These are phyloP conservation scores for Ochropleura plecta DNA, from an alignment of 2,888 invertebrate species.

Conservation along the genomic window DNA sequence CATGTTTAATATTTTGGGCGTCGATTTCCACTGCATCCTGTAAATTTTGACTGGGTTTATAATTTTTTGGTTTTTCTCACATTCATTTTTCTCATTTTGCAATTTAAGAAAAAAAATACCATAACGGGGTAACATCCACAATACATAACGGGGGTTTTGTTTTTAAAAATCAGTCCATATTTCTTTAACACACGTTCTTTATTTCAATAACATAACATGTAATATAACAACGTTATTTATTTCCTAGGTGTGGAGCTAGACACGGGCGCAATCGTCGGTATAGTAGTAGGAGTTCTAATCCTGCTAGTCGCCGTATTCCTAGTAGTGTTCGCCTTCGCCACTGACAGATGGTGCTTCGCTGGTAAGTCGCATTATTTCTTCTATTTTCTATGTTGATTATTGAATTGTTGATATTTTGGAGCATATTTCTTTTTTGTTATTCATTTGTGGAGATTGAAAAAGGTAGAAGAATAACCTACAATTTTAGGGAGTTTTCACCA, in stretches of 20 bases:
- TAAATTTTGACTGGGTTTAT: background rate
- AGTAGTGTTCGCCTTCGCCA: slow-evolving; percentile 94
- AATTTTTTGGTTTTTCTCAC: background rate
- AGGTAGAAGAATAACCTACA: background rate
- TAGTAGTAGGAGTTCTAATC: slow-evolving; percentile 93
- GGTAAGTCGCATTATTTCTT: slow-evolving; percentile 91
- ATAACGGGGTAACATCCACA: background rate
- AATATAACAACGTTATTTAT: slow-evolving; percentile 14
- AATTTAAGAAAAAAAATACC: background rate
- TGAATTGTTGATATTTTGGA: slow-evolving; percentile 63
- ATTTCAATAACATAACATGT: no score
- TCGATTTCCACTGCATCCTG: background rate
- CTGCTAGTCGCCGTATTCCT: slow-evolving; percentile 92
- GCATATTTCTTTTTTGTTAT: slow-evolving; percentile 25
- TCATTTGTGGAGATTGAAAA: background rate
- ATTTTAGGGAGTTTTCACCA: background rate
- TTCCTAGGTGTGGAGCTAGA: slow-evolving; percentile 92
- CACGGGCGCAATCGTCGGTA: slow-evolving; percentile 94
- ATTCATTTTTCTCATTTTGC: background rate
- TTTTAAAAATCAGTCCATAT: background rate
- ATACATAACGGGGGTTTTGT: background rate
- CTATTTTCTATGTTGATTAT: slow-evolving; percentile 23
- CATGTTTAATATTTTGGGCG: background rate
- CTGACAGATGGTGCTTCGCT: slow-evolving; percentile 96
- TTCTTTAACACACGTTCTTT: background rate